phyloP scores from a whole-genome alignment of 1,140 invertebrate genomes.

The Drosophila albomicans region DNA sequence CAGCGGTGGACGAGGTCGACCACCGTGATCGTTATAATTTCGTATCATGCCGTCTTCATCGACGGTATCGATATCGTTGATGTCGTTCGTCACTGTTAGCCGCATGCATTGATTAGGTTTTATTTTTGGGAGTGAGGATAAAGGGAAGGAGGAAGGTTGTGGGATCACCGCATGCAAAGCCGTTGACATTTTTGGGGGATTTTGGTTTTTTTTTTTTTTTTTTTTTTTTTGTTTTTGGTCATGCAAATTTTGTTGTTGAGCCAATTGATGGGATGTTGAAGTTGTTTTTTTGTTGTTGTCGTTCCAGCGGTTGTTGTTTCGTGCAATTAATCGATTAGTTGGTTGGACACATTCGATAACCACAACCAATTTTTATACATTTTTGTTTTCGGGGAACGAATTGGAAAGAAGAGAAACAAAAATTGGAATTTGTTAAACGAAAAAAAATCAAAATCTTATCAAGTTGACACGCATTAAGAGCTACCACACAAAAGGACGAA shows the following conservation, averaged over 20 bases:
- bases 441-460: constrained; percentile 48
- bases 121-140: no score
- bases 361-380: constrained; percentile 54
- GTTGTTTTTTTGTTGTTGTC: constrained; percentile 24
- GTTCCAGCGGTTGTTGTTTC: constrained; percentile 43
- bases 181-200: constrained; percentile 12
- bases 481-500: constrained; percentile 27
- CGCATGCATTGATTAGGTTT: constrained; percentile 26
- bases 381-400: constrained; percentile 15
- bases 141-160: neutral
- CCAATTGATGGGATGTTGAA: constrained; percentile 44
- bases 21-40: constrained; percentile 47
- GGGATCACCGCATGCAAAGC: constrained; percentile 62
- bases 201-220: neutral
- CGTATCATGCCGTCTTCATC: constrained; percentile 66
- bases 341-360: constrained; percentile 65
- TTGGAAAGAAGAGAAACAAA: constrained; percentile 71
- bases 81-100: constrained; percentile 33
- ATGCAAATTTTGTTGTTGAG: constrained; percentile 65
- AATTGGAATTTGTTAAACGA: constrained; percentile 57
- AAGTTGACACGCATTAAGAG: constrained; percentile 51
- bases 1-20: constrained; percentile 12
- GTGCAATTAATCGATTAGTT: constrained; percentile 80
- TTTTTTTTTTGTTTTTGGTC: neutral
- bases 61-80: constrained; percentile 44